Evolutionary conservation across 2,797 vertebrate species (phyloP).

Genomic region (Caiman crocodilus): DNA sequence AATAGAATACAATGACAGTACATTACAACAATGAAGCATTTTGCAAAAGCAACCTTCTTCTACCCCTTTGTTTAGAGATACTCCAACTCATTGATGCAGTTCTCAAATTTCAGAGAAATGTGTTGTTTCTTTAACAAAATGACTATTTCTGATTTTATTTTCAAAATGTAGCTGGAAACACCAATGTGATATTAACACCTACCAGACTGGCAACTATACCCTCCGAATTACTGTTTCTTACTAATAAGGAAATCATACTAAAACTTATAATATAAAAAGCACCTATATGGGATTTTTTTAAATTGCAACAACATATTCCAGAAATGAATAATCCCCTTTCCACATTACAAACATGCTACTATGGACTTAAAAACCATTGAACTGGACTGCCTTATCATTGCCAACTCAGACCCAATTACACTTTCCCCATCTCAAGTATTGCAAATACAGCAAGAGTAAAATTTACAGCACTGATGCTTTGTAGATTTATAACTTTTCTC

Average conservation of each 20-base stretch:
- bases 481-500: no score
- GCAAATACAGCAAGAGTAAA: no score
- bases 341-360: no score
- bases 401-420: no score
- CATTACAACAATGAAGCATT: neutral
- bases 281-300: neutral
- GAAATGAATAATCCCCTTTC: neutral
- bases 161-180: neutral
- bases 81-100: neutral
- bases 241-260: neutral
- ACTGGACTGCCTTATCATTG: no score
- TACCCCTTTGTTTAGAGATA: no score
- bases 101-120: neutral
- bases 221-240: neutral
- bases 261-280: neutral
- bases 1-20: neutral
- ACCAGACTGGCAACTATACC: neutral
- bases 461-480: no score
- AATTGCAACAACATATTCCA: neutral
- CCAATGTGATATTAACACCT: fast-evolving
- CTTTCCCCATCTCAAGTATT: no score
- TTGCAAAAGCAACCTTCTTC: neutral
- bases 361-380: no score
- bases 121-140: neutral
- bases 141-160: fast-evolving